Base-by-base conservation (phyloP, 2,113 vertebrate genomes). In the Trematocara nigrifrons region DNA sequence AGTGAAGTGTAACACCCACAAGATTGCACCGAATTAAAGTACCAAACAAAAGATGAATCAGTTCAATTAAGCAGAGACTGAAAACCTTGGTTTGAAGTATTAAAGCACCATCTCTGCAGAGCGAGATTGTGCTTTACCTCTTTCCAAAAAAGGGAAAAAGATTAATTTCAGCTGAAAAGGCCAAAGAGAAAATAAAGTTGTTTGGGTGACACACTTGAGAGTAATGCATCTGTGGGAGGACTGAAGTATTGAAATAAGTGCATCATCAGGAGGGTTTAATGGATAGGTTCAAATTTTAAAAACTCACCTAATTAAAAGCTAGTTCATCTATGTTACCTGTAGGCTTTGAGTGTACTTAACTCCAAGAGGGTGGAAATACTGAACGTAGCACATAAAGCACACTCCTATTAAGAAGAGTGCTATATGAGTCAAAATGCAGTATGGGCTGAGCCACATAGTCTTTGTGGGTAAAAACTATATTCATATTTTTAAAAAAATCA, bases 121-220 rank as follows among this genome's bases (percentile, higher is more conserved):
- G 15, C 0, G 15, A 74, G 22, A 18, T 10, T 0, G 2, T 47
- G 5, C 4, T 29, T 16, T 2, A 47, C 20, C 3, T 29, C 45
- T 31, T 10, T 49, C 9, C 16, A 29, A 49, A 49, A 26, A 3
- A 10, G 0, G 7, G 0, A 6, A 15, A 71, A 66, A 40, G 20
- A 71, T 12, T 15, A 11, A 9, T 76, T 31, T 76, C 15, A 49
- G 42, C 22, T 49, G 42, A 76, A 76, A 49, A 49, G 42, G 22
- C 42, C 42, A 49, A 29, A 76, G 22, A 49, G 3, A 76, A 49
- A 38, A 66, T 66, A 38, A 22, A 12, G 10, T n/a, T 12, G 33
- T 20, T 38, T 35, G 18, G 31, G 10, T 64, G 59, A 64, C 6
- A 38, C 59, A 11, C 3, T 38, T 6, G 33, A 38, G 6, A 47